Evolutionary conservation across 1,140 invertebrate species (phyloP).

Genomic region (Acarapis woodi): DNA sequence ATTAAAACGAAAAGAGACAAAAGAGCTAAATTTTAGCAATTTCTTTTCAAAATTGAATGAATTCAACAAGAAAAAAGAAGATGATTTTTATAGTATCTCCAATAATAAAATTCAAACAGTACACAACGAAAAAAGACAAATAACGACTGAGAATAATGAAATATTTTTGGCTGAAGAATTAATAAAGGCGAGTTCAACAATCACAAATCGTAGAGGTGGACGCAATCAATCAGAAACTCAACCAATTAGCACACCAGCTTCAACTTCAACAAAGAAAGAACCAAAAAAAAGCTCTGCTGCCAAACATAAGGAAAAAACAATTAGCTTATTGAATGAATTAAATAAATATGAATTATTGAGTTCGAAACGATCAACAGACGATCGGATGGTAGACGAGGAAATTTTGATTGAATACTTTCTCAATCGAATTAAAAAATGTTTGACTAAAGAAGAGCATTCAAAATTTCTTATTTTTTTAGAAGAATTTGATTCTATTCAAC

Average conservation of each 20-base stretch:
- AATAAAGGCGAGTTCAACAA: slow-evolving; percentile 9
- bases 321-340: background rate
- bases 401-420: slow-evolving; percentile 1
- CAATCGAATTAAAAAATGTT: background rate
- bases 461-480: slow-evolving; percentile 1
- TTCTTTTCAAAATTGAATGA: no score
- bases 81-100: no score
- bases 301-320: slow-evolving; percentile 3
- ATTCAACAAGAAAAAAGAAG: no score
- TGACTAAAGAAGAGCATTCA: slow-evolving; percentile 1
- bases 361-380: no score
- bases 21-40: no score
- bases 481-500: slow-evolving; percentile 1
- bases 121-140: no score
- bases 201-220: slow-evolving; percentile 2
- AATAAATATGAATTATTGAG: background rate
- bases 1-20: no score
- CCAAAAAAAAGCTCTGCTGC: background rate
- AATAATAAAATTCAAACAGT: no score
- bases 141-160: no score
- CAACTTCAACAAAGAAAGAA: background rate
- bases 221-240: background rate
- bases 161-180: no score
- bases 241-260: no score
- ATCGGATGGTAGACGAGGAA: slow-evolving; percentile 1